Conservation (phyloP, 2,888 invertebrate species). For the Metalampra italica region DNA sequence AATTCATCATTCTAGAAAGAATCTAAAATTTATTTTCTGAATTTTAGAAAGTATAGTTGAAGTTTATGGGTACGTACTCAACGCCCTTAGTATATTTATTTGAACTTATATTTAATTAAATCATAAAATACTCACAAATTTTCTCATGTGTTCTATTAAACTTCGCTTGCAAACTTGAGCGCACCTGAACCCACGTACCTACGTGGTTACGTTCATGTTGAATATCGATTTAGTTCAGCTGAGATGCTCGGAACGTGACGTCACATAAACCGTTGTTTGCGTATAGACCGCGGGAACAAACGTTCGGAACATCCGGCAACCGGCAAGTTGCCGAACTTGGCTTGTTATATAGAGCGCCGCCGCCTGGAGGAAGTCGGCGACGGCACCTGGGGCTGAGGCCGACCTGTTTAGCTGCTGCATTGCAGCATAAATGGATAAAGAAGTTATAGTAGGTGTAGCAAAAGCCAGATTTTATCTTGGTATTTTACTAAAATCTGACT, state of each 20-base stretch:
- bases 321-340: conserved; percentile 20
- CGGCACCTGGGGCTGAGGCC: conserved; percentile 13
- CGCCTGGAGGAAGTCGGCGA: not conserved
- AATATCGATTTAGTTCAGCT: conserved; percentile 18
- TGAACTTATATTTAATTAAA: too few relatives aligned
- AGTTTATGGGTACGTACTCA: too few relatives aligned
- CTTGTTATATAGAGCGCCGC: conserved; percentile 25
- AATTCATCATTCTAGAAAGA: too few relatives aligned
- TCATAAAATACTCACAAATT: too few relatives aligned
- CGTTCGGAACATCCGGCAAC: conserved; percentile 18
- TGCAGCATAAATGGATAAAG: not conserved
- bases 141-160: too few relatives aligned
- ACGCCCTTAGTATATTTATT: too few relatives aligned
- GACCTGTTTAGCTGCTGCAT: conserved; percentile 9
- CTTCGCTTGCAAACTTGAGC: not conserved
- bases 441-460: too few relatives aligned
- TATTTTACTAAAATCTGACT: too few relatives aligned
- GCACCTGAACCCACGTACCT: not conserved
- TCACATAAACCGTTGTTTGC: conserved; percentile 37
- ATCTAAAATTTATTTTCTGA: too few relatives aligned
- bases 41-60: not conserved
- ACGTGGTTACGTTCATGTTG: conserved; percentile 16
- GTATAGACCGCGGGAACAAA: conserved; percentile 19
- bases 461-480: too few relatives aligned
- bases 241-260: conserved; percentile 28